phyloP scores from a whole-genome alignment of 2,797 vertebrate genomes.

The Percopsis omiscomaycus region DNA sequence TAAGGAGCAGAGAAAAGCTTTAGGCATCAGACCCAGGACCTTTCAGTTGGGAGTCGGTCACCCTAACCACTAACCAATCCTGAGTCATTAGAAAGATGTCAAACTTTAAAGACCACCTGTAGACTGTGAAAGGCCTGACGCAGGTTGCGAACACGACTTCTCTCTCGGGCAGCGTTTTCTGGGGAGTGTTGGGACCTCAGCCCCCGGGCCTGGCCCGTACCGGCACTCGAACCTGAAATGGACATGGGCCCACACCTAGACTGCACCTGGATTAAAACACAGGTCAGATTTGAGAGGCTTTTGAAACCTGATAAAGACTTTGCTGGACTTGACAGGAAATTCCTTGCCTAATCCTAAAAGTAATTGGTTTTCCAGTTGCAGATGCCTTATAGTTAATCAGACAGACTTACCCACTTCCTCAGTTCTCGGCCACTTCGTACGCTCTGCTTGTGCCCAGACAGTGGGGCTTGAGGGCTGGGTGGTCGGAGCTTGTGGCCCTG shows the following conservation, averaged over 20 bases:
- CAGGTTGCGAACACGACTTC: slow-evolving; percentile 82
- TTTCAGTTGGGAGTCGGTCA: no score
- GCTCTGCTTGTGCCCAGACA: slow-evolving; percentile 37
- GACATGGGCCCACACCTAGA: slow-evolving; percentile 37
- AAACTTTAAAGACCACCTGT: slow-evolving; percentile 63
- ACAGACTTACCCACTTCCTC: slow-evolving; percentile 74
- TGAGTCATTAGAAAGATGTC: no score
- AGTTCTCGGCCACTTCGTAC: slow-evolving; percentile 38
- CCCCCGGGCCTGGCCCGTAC: slow-evolving; percentile 21
- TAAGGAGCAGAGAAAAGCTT: no score
- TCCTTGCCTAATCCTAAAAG: background rate
- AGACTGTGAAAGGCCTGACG: slow-evolving; percentile 86
- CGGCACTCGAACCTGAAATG: background rate
- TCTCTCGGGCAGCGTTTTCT: slow-evolving; percentile 82
- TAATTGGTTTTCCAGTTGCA: no score
- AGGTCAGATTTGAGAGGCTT: background rate
- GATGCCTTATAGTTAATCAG: background rate
- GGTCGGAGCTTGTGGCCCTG: slow-evolving; percentile 29
- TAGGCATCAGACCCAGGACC: no score
- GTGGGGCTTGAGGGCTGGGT: slow-evolving; percentile 13
- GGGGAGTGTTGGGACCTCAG: slow-evolving; percentile 74
- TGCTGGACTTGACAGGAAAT: background rate
- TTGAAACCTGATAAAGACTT: background rate
- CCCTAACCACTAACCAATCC: no score
- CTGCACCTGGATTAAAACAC: slow-evolving; percentile 37